Conservation (phyloP, 1,140 invertebrate genomes). For the Cydia strobilella region DNA sequence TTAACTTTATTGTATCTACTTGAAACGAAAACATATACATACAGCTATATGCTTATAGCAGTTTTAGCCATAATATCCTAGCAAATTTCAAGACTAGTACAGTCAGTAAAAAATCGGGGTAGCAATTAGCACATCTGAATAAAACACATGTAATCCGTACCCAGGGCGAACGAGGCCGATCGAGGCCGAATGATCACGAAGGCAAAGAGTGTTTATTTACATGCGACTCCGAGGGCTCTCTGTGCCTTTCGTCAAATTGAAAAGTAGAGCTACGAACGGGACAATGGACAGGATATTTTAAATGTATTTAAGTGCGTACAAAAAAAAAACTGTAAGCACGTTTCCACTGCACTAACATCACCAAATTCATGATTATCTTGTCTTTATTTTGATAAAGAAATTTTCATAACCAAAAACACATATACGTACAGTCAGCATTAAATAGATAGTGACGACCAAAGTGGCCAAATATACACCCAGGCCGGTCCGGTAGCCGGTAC, state of each 20-base stretch:
- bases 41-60: too few relatives aligned
- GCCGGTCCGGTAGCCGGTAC: too few relatives aligned
- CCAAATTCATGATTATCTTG: too few relatives aligned
- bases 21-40: too few relatives aligned
- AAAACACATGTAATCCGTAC: conserved; percentile 32
- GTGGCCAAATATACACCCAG: too few relatives aligned
- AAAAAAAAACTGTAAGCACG: too few relatives aligned
- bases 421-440: too few relatives aligned
- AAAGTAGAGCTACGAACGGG: conserved; percentile 6
- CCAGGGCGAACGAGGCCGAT: conserved; percentile 33
- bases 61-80: neutral
- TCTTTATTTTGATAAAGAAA: too few relatives aligned
- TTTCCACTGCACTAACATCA: too few relatives aligned
- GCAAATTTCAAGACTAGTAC: conserved; percentile 21
- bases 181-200: conserved; percentile 40
- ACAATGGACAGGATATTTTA: neutral
- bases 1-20: too few relatives aligned
- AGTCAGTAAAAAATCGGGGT: conserved; percentile 5
- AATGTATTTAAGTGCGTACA: neutral
- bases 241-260: neutral
- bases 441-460: too few relatives aligned
- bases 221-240: conserved; percentile 35
- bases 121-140: conserved; percentile 23
- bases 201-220: conserved; percentile 42
- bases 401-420: too few relatives aligned